A percentile compares a stretch with the other conserved stretches of the same genome.
Evolutionary conservation across 2,113 vertebrate genomes (phyloP).

Genomic region (Hiodon tergisus): DNA sequence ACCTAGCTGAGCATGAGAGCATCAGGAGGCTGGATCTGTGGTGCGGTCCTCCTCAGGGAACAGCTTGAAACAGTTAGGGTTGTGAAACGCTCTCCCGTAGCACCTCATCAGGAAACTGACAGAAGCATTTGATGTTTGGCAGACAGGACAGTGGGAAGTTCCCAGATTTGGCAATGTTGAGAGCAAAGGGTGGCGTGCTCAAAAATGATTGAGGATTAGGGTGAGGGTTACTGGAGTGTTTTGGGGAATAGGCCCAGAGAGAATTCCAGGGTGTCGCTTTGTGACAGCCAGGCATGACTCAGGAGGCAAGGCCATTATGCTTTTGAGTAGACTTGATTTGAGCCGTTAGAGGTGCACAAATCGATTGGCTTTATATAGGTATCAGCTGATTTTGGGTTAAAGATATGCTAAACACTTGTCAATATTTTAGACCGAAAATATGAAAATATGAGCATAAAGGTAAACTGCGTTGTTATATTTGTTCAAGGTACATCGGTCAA

Average conservation of each 20-base stretch:
- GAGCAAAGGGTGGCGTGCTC: not conserved
- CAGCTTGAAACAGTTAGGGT: constrained; percentile 38
- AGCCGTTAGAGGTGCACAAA: no score
- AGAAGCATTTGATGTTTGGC: constrained; percentile 28
- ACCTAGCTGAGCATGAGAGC: constrained; percentile 3
- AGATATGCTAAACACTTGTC: no score
- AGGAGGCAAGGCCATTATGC: no score
- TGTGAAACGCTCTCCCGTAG: constrained; percentile 28
- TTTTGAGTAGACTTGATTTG: no score
- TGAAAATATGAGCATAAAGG: no score
- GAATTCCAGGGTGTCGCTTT: not conserved
- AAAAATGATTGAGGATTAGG: not conserved
- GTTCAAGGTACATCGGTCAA: no score
- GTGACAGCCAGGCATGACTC: not conserved
- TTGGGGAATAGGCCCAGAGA: not conserved
- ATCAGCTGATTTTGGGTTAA: no score
- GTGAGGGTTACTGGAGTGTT: not conserved
- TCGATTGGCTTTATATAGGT: no score
- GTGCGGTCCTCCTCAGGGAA: constrained; percentile 24
- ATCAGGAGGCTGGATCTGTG: constrained; percentile 20
- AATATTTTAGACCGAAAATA: no score
- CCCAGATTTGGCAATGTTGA: not conserved
- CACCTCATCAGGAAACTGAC: constrained; percentile 36
- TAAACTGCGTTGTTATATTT: no score
- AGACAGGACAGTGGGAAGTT: constrained; percentile 7